Evolutionary conservation across 2,888 invertebrate species (phyloP).

Genomic region (Caenorhabditis parvicauda): DNA sequence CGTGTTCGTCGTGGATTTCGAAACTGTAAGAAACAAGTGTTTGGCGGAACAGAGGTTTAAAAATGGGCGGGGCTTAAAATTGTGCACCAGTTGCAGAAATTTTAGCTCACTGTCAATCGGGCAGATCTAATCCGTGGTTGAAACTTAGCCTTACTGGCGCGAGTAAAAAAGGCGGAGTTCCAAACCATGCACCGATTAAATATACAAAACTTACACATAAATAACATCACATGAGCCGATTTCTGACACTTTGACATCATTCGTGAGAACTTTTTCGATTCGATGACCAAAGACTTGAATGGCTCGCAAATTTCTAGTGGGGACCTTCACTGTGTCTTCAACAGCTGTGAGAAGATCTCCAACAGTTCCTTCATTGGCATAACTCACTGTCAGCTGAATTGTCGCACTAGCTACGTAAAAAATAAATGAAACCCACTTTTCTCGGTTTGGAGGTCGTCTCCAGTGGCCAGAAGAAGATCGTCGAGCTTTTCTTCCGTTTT

Average conservation of each 20-base stretch:
- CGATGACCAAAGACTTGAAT: slow-evolving; percentile 39
- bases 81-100: background rate
- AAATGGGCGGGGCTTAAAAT: background rate
- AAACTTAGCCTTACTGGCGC: no score
- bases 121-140: no score
- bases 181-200: background rate
- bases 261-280: slow-evolving; percentile 36
- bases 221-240: slow-evolving; percentile 61
- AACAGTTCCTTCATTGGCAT: slow-evolving; percentile 39
- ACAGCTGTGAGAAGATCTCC: slow-evolving; percentile 40
- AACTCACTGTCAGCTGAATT: slow-evolving; percentile 28
- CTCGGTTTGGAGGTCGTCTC: slow-evolving; percentile 64
- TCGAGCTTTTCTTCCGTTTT: slow-evolving; percentile 62
- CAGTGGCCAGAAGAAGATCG: slow-evolving; percentile 64
- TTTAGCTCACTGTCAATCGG: background rate
- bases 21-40: slow-evolving; percentile 49
- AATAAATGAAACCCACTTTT: slow-evolving; percentile 53
- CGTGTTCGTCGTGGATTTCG: slow-evolving; percentile 63
- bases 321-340: slow-evolving; percentile 26
- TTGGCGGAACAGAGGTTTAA: background rate
- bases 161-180: no score
- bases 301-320: slow-evolving; percentile 26
- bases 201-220: slow-evolving; percentile 62
- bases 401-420: background rate
- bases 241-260: slow-evolving; percentile 21